Percentiles rank a stretch among this genome's conserved stretches.
phyloP scores from a whole-genome alignment of 1,140 invertebrate species.

The Pogonomyrmex barbatus region DNA sequence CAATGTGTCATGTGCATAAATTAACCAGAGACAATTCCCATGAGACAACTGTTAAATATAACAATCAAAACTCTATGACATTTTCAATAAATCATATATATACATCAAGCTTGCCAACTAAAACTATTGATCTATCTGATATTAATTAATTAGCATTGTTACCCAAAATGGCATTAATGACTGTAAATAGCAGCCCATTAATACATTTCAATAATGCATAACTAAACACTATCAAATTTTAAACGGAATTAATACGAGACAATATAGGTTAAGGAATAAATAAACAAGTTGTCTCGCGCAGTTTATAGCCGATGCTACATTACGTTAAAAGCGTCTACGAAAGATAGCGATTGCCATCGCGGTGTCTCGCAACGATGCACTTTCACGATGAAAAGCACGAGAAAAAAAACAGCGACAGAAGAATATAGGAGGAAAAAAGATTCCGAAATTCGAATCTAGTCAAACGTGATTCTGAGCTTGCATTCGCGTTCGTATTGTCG shows the following conservation, averaged over 20 bases:
- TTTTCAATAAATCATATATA: conserved; percentile 14
- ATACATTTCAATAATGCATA: not conserved
- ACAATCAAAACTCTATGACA: conserved; percentile 52
- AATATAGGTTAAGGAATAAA: not conserved
- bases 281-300: not conserved
- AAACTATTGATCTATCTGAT: conserved; percentile 23
- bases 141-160: conserved; percentile 22
- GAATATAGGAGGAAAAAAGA: not conserved
- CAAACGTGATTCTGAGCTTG: conserved; percentile 59
- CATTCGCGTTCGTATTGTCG: conserved; percentile 40
- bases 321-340: not conserved
- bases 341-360: conserved; percentile 4
- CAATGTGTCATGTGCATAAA: conserved; percentile 50
- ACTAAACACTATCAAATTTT: not conserved
- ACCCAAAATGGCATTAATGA: not conserved
- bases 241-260: not conserved
- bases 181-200: conserved; percentile 1
- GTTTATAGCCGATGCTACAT: not conserved
- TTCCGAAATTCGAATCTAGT: conserved; percentile 48
- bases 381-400: not conserved
- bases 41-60: conserved; percentile 49
- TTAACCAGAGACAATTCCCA: conserved; percentile 49
- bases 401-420: conserved; percentile 1
- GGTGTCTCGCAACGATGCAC: conserved; percentile 4
- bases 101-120: conserved; percentile 21